Conservation (phyloP, 2,113 vertebrate genomes). For the Panurus biarmicus region DNA sequence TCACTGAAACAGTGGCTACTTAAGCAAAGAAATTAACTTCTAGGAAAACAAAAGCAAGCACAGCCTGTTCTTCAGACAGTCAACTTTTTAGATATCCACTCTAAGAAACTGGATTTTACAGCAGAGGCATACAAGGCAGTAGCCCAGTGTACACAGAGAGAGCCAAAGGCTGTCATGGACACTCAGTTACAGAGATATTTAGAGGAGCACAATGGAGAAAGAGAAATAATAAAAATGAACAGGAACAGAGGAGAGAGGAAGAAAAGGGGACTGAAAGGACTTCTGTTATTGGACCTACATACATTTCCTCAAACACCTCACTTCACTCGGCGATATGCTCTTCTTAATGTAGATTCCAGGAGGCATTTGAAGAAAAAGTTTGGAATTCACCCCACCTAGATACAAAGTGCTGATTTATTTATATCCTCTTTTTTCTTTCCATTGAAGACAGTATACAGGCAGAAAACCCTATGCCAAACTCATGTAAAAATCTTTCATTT, state of each 20-base stretch:
- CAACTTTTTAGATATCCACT: background rate
- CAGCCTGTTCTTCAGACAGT: background rate
- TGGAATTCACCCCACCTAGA: background rate
- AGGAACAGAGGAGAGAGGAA: background rate
- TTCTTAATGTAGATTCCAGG: background rate
- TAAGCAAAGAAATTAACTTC: background rate
- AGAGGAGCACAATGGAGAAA: background rate
- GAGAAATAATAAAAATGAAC: background rate
- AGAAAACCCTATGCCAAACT: background rate
- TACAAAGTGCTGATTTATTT: background rate
- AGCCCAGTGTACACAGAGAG: background rate
- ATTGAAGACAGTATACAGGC: background rate
- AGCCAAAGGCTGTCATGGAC: background rate
- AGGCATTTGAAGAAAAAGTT: background rate
- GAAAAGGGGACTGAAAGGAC: background rate
- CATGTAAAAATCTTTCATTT: background rate
- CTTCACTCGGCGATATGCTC: background rate
- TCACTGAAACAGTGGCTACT: background rate
- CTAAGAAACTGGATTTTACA: background rate
- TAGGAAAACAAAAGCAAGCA: background rate
- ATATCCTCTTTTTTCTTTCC: background rate
- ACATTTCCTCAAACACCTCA: background rate
- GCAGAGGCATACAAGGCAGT: background rate
- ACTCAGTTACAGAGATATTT: background rate
- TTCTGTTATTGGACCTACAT: background rate